A percentile compares a stretch with the other conserved stretches of the same genome.
phyloP scores from a whole-genome alignment of 2,888 invertebrate genomes.

The Criorhina ranunculi region DNA sequence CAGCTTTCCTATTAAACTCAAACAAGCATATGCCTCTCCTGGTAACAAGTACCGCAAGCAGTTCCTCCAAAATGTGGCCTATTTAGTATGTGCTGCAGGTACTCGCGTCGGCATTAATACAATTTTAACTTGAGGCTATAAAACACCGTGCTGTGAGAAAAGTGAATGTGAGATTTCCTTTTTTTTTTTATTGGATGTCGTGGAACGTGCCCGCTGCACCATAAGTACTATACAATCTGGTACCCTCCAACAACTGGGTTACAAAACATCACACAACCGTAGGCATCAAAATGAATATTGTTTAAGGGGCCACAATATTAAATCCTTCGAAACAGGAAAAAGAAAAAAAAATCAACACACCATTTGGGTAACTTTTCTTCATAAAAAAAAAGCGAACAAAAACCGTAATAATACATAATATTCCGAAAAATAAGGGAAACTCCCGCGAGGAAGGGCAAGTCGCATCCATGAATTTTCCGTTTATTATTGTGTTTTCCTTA shows the following conservation, averaged over 20 bases:
- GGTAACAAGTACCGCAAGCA: constrained; percentile 6
- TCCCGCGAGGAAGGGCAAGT: neutral
- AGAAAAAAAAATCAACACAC: constrained; percentile 45
- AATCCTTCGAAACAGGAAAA: constrained; percentile 41
- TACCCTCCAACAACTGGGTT: constrained; percentile 13
- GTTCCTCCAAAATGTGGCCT: constrained; percentile 31
- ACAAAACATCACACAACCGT: constrained; percentile 32
- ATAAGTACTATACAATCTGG: constrained; percentile 45
- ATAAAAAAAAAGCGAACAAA: neutral
- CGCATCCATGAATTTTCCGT: constrained; percentile 24
- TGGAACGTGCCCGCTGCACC: constrained; percentile 40
- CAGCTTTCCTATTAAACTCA: neutral
- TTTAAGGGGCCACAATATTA: constrained; percentile 54
- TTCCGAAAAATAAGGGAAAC: constrained; percentile 1
- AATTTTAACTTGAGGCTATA: constrained; percentile 51
- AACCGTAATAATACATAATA: constrained; percentile 30
- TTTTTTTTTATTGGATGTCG: constrained; percentile 55
- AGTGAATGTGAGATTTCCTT: constrained; percentile 46
- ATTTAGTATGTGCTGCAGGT: constrained; percentile 54
- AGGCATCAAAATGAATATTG: constrained; percentile 59
- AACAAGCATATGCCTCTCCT: constrained; percentile 1
- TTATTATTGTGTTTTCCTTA: constrained; percentile 20
- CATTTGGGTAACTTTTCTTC: constrained; percentile 39
- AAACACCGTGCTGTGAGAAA: constrained; percentile 35
- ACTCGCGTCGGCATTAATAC: constrained; percentile 43